Evolutionary conservation across 2,888 invertebrate genomes (phyloP).

Genomic region (Cryptocephalus moraei): DNA sequence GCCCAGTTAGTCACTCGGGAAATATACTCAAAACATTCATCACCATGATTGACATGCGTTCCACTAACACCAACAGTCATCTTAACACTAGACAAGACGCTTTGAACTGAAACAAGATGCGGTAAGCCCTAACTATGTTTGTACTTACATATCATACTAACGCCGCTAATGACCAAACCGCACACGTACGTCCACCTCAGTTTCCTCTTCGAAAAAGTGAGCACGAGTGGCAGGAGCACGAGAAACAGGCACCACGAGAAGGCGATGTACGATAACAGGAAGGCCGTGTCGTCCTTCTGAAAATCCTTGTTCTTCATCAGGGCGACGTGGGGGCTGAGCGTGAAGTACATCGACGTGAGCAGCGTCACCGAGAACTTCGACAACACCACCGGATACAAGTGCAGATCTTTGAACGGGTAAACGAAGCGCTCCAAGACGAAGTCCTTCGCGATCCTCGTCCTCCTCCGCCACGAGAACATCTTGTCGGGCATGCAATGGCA

Average conservation of each 20-base stretch:
- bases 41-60: no score
- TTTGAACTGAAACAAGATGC: no score
- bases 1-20: no score
- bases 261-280: constrained; percentile 20
- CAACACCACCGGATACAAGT: constrained; percentile 19
- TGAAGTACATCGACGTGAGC: constrained; percentile 15
- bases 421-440: constrained; percentile 16
- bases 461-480: constrained; percentile 18
- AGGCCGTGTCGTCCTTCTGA: constrained; percentile 18
- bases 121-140: no score
- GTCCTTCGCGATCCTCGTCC: constrained; percentile 12
- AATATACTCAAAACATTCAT: no score
- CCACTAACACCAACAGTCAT: no score
- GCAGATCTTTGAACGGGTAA: constrained; percentile 17
- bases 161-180: constrained; percentile 16
- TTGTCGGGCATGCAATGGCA: constrained; percentile 16
- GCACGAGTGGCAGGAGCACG: constrained; percentile 17
- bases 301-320: constrained; percentile 11
- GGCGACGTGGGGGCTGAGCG: constrained; percentile 16
- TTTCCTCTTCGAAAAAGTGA: constrained; percentile 14
- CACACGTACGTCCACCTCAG: constrained; percentile 15
- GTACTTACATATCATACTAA: constrained; percentile 21
- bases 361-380: constrained; percentile 13
- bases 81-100: no score
- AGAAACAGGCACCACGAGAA: constrained; percentile 24